phyloP scores from a whole-genome alignment of 2,113 vertebrate genomes.

The Gavia stellata region DNA sequence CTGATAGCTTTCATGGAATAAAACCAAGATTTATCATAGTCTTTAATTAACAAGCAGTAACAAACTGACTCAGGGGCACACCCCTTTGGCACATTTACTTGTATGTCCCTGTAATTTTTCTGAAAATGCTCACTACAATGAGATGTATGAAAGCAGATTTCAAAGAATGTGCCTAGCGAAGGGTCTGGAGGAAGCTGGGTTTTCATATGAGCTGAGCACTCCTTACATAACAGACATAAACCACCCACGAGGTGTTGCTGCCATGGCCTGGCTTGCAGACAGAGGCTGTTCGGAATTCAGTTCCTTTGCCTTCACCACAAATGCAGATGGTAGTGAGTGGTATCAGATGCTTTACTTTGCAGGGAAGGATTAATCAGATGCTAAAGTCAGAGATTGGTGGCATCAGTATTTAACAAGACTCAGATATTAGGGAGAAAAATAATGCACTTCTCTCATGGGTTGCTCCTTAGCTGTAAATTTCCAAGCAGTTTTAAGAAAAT shows the following conservation, averaged over 20 bases:
- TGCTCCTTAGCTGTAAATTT: background rate
- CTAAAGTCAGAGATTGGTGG: background rate
- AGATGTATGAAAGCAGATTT: background rate
- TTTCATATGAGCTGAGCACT: background rate
- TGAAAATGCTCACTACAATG: background rate
- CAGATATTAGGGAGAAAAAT: background rate
- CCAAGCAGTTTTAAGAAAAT: background rate
- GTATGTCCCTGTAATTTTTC: background rate
- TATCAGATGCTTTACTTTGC: background rate
- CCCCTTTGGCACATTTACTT: background rate
- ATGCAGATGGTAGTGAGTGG: background rate
- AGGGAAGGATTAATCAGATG: background rate
- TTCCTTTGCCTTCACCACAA: background rate
- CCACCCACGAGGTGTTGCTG: background rate
- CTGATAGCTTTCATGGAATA: background rate
- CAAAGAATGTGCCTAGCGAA: background rate
- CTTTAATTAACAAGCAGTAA: conserved; percentile 7
- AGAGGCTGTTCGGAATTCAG: background rate
- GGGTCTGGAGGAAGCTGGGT: background rate
- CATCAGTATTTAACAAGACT: background rate
- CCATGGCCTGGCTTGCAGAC: background rate
- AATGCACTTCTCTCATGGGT: background rate
- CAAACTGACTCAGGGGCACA: background rate
- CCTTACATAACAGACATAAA: background rate
- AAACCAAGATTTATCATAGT: background rate